These are phyloP conservation scores for Steinernema khuongi DNA, from an alignment of 1,140 invertebrate genomes.

Conservation along the genomic window DNA sequence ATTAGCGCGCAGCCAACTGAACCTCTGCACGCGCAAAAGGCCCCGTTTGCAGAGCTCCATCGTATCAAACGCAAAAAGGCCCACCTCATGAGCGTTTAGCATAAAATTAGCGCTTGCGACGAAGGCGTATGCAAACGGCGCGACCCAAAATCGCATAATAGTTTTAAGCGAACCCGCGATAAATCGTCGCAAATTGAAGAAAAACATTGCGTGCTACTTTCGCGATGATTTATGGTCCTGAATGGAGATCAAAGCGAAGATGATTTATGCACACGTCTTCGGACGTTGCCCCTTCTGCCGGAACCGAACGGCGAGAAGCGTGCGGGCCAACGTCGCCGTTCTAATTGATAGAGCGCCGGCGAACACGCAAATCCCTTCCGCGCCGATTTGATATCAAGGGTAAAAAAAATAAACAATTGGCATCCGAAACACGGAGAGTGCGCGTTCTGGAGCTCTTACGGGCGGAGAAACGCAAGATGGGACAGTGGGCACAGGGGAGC, in stretches of 20 bases:
- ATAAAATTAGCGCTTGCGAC: neutral
- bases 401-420: slow-evolving; percentile 15
- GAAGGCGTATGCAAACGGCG: neutral
- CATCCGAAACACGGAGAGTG: neutral
- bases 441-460: neutral
- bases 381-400: neutral
- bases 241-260: slow-evolving; percentile 11
- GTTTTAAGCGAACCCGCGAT: neutral
- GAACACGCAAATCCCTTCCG: neutral
- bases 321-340: neutral
- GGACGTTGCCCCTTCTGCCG: neutral
- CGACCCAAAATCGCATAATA: neutral
- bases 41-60: too few species aligned
- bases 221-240: neutral
- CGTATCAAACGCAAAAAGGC: neutral
- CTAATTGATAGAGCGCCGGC: neutral
- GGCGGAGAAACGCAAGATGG: neutral
- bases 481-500: neutral
- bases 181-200: slow-evolving; percentile 13
- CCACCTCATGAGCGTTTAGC: neutral
- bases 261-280: slow-evolving; percentile 9
- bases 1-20: too few species aligned
- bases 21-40: too few species aligned
- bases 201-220: slow-evolving; percentile 12
- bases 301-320: neutral